Evolutionary conservation across 2,113 vertebrate species (phyloP), one percentile per base, ranked within the genome.

Genomic region (Cynoglossus semilaevis): DNA sequence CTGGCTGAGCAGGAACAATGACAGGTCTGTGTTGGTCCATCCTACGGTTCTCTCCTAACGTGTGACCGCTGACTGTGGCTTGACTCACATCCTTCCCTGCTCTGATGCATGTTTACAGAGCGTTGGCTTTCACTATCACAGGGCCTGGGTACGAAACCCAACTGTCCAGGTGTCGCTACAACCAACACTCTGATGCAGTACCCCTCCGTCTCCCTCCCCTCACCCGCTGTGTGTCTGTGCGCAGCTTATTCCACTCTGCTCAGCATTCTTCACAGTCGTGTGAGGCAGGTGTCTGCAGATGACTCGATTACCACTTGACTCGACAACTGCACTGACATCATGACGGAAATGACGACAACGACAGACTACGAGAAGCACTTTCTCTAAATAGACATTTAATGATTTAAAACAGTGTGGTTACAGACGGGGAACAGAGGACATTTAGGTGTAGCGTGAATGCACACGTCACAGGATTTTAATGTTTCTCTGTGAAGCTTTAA

Each of bases 311-410:
- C n/a, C n/a, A n/a, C n/a, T n/a, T n/a, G n/a, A n/a, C 62, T 43
- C 55, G 3, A 7, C 16, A 36, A 59, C 53, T 22, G 15, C 42
- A 9, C 42, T 74, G 82, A 82, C 62, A 60, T 65, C 58, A 69
- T 53, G 13, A 9, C 29, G 29, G 34, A 67, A 85, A 69, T 79
- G 76, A 82, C 62, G 46, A 53, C n/a, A n/a, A n/a, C 53, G 55
- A 15, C 15, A 72, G 38, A 38, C 60, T 46, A 47, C 60, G 77
- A 29, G 58, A 80, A 63, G 49, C 15, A 19, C 80, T 83, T 86
- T 85, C 82, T 84, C 87, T 86, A 83, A 85, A 87, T 81, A 80
- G 81, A 86, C 81, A 83, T 87, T 88, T 88, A 89, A 80, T 88
- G 85, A 83, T 84, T 83, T 79, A 42, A 83, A 81, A 85, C 47